Percentiles rank a stretch among this genome's conserved stretches.
These are phyloP conservation scores for Clepsis dumicolana DNA, from an alignment of 2,888 invertebrate genomes.

Conservation along the genomic window DNA sequence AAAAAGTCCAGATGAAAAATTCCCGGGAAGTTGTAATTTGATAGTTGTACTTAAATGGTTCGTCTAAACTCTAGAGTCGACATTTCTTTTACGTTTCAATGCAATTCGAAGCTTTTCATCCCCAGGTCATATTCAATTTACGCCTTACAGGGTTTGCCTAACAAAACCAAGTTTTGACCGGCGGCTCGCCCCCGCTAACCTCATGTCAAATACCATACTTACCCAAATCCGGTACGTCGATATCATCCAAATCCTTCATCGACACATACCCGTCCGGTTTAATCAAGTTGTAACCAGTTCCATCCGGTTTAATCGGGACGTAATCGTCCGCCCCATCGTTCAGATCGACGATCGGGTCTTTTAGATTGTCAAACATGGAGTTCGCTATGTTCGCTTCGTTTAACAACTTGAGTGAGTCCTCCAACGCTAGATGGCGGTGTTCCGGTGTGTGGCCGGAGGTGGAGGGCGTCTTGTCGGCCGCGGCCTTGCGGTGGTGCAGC, in stretches of 20 bases:
- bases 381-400: constrained; percentile 78
- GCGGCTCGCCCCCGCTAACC: constrained; percentile 62
- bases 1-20: no score
- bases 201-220: constrained; percentile 81
- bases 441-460: constrained; percentile 69
- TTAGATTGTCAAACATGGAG: constrained; percentile 67
- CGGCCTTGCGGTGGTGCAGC: constrained; percentile 71
- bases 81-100: no score
- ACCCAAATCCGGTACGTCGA: constrained; percentile 71
- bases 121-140: not conserved
- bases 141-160: constrained; percentile 47
- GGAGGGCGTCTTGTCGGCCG: constrained; percentile 61
- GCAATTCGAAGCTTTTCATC: no score
- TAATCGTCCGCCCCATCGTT: constrained; percentile 77
- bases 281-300: constrained; percentile 49
- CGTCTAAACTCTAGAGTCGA: no score
- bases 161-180: constrained; percentile 84
- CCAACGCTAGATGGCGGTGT: constrained; percentile 70
- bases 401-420: constrained; percentile 78
- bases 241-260: constrained; percentile 70
- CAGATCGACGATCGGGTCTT: constrained; percentile 72
- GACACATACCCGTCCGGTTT: constrained; percentile 53
- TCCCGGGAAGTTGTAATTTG: no score
- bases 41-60: no score
- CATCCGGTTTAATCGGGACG: constrained; percentile 66